A percentile compares a stretch with the other conserved stretches of the same genome.
These are phyloP conservation scores for Coenobita brevimanus DNA, from an alignment of 1,140 invertebrate species.

Conservation along the genomic window DNA sequence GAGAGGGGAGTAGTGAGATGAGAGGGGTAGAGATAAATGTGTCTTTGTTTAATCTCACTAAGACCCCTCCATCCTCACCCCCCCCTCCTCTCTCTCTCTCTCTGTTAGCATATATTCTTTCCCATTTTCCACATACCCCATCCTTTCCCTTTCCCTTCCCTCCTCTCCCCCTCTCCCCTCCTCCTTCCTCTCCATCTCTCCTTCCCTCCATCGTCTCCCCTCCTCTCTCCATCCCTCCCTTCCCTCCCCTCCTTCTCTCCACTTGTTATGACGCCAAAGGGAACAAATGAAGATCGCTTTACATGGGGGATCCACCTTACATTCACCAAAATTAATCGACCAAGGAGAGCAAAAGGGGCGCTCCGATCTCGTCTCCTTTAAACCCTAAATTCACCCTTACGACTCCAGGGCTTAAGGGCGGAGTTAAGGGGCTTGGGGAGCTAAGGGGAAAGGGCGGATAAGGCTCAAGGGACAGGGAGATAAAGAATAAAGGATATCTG, in stretches of 20 bases:
- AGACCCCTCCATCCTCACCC: background rate
- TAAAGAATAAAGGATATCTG: constrained; percentile 52
- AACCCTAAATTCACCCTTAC: background rate
- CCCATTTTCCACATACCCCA: background rate
- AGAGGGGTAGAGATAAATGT: constrained; percentile 61
- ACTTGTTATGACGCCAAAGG: constrained; percentile 45
- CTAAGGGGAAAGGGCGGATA: background rate
- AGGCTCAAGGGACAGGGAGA: constrained; percentile 26
- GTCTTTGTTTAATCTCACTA: background rate
- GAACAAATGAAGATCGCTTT: constrained; percentile 63
- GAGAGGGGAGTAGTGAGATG: constrained; percentile 65
- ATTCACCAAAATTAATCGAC: constrained; percentile 57
- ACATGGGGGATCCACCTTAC: constrained; percentile 52
- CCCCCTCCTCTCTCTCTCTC: background rate
- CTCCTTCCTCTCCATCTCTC: background rate
- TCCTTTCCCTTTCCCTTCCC: background rate
- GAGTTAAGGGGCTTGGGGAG: background rate
- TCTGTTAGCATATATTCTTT: background rate
- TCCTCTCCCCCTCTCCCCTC: no score
- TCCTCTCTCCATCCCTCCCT: constrained; percentile 29
- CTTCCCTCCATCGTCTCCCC: background rate
- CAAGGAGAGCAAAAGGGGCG: background rate
- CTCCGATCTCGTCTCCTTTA: background rate
- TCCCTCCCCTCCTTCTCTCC: background rate
- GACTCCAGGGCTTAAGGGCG: background rate